Percentiles rank a stretch among this genome's conserved stretches.
phyloP scores from a whole-genome alignment of 1,140 invertebrate genomes.

The Gryon sp. region DNA sequence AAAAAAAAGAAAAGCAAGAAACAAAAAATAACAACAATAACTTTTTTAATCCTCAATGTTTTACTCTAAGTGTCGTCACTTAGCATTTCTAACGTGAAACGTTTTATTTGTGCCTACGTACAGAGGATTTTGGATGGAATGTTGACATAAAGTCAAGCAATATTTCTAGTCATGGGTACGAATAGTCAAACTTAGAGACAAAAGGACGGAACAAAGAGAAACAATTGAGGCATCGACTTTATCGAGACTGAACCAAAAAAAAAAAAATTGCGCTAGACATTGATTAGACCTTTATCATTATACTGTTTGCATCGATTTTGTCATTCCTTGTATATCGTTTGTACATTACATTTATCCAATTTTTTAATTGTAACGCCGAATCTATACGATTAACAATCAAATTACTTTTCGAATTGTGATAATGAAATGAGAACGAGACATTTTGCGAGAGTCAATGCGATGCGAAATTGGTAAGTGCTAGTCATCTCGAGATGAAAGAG shows the following conservation, averaged over 20 bases:
- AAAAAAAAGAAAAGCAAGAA: too few species aligned
- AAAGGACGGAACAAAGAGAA: slow-evolving; percentile 5
- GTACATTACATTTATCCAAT: neutral
- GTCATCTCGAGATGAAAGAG: slow-evolving; percentile 18
- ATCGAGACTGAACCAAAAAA: slow-evolving; percentile 45
- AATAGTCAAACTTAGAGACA: slow-evolving; percentile 14
- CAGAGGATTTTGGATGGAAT: slow-evolving; percentile 63
- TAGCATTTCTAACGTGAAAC: slow-evolving; percentile 48
- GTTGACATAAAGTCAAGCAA: slow-evolving; percentile 39
- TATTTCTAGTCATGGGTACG: slow-evolving; percentile 40
- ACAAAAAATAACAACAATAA: too few species aligned
- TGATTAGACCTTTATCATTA: too few species aligned
- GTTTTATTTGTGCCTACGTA: slow-evolving; percentile 57
- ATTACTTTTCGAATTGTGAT: slow-evolving; percentile 49
- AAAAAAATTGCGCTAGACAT: slow-evolving; percentile 25
- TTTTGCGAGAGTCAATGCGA: neutral
- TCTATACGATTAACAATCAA: slow-evolving; percentile 12
- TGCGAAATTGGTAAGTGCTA: neutral
- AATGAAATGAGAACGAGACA: neutral
- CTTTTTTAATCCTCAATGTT: slow-evolving; percentile 43
- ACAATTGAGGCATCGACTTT: slow-evolving; percentile 15
- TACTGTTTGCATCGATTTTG: too few species aligned
- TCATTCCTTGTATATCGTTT: slow-evolving; percentile 6
- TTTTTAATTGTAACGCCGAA: slow-evolving; percentile 6
- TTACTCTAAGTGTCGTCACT: slow-evolving; percentile 34